phyloP scores from a whole-genome alignment of 2,113 vertebrate species.

The Oxygymnocypris stewartii region DNA sequence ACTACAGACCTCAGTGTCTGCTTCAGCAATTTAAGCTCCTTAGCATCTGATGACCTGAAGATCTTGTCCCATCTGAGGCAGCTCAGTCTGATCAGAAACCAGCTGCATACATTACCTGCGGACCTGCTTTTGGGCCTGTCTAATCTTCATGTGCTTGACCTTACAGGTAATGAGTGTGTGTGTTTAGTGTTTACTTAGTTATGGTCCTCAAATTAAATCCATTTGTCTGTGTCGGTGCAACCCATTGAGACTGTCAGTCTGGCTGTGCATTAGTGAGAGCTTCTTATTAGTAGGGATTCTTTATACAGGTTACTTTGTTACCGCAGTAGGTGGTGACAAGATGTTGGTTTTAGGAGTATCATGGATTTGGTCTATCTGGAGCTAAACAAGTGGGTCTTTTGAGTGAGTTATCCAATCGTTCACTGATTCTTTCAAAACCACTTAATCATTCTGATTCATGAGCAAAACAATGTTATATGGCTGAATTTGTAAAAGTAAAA shows the following conservation, averaged over 20 bases:
- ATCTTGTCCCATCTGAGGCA: neutral
- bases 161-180: constrained; percentile 11
- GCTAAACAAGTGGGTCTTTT: neutral
- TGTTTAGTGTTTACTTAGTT: neutral
- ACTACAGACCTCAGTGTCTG: neutral
- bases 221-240: neutral
- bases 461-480: neutral
- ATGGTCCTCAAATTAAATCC: neutral
- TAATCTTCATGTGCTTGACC: constrained; percentile 1
- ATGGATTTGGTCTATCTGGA: neutral
- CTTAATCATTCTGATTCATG: neutral
- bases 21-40: neutral
- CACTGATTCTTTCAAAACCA: neutral
- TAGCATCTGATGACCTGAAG: constrained; percentile 10
- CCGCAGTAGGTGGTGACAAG: too few species aligned
- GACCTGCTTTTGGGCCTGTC: constrained; percentile 11
- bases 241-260: too few species aligned
- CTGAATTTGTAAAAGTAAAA: constrained; percentile 1
- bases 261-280: too few species aligned
- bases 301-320: too few species aligned
- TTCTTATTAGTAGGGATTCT: too few species aligned
- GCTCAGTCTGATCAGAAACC: constrained; percentile 8
- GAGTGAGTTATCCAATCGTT: too few species aligned
- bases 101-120: neutral
- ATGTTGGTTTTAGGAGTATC: neutral